phyloP scores from a whole-genome alignment of 2,797 vertebrate genomes.

The Catamblyrhynchus diadema region DNA sequence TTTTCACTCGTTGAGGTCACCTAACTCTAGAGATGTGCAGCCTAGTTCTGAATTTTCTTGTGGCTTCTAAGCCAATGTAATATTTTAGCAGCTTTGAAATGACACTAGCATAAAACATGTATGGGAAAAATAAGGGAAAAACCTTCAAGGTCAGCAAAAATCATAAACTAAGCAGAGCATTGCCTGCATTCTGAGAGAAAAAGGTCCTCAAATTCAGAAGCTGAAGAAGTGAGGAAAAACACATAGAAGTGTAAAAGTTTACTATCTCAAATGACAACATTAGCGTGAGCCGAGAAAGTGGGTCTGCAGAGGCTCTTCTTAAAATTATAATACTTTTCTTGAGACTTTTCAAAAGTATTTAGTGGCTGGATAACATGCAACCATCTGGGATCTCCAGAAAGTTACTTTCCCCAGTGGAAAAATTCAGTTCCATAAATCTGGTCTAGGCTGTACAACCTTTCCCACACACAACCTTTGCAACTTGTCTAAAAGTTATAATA shows the following conservation, averaged over 20 bases:
- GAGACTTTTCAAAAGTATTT: neutral
- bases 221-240: neutral
- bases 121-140: neutral
- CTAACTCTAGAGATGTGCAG: neutral
- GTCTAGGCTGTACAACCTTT: neutral
- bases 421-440: constrained; percentile 18
- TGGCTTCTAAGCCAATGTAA: neutral
- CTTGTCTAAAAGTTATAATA: constrained; percentile 7
- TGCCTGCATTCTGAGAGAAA: neutral
- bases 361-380: neutral
- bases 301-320: neutral
- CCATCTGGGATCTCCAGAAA: constrained; percentile 2
- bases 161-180: neutral
- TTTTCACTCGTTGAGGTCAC: neutral
- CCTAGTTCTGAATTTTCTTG: neutral
- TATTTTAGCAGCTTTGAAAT: neutral
- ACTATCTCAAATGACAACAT: neutral
- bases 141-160: neutral
- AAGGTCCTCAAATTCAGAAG: neutral
- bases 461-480: neutral
- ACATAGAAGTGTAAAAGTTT: neutral
- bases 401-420: neutral
- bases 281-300: neutral
- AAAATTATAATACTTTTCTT: neutral
- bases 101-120: neutral